Evolutionary conservation across 2,113 vertebrate genomes (phyloP).

Genomic region (Stegostoma tigrinum): DNA sequence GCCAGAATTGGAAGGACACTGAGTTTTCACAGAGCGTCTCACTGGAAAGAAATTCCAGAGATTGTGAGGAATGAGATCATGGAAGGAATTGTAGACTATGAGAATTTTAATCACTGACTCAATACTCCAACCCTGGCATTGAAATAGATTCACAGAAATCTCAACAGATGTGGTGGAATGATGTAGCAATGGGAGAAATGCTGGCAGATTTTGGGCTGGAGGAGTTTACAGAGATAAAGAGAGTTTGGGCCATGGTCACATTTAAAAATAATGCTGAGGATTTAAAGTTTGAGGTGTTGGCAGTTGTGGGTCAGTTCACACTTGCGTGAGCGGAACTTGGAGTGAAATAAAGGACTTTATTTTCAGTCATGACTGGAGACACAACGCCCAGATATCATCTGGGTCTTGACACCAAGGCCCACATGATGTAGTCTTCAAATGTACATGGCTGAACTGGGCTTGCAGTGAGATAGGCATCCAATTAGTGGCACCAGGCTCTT

Average conservation of each 20-base stretch:
- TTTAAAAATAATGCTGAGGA: background rate
- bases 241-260: background rate
- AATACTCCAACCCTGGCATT: background rate
- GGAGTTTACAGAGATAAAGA: background rate
- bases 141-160: background rate
- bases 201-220: background rate
- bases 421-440: background rate
- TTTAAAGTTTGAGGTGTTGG: background rate
- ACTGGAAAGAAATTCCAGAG: background rate
- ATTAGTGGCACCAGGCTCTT: background rate
- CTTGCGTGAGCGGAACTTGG: background rate
- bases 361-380: background rate
- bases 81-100: background rate
- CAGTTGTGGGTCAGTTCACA: background rate
- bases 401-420: background rate
- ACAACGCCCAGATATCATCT: background rate
- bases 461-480: background rate
- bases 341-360: background rate
- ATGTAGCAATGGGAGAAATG: background rate
- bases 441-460: background rate
- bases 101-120: background rate
- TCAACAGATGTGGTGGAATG: background rate
- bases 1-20: background rate
- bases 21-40: background rate
- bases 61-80: background rate